A percentile compares a stretch with the other conserved stretches of the same genome.
These are phyloP conservation scores for Aeoliscus strigatus DNA, from an alignment of 2,797 vertebrate genomes.

Conservation along the genomic window DNA sequence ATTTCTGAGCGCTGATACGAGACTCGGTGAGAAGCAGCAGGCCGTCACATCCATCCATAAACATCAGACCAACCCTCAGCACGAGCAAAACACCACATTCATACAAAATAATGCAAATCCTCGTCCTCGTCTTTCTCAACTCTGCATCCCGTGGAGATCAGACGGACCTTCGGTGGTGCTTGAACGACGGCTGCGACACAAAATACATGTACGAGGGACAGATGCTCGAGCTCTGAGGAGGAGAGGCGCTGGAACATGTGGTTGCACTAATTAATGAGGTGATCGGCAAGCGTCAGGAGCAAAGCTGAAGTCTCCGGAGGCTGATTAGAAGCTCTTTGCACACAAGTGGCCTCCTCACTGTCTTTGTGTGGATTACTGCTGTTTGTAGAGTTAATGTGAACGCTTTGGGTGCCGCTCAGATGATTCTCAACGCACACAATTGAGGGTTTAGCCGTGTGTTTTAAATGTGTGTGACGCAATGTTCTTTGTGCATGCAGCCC, in stretches of 20 bases:
- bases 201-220: too few species aligned
- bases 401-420: too few species aligned
- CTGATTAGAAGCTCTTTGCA: slow-evolving; percentile 42
- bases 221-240: too few species aligned
- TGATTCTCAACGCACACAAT: too few species aligned
- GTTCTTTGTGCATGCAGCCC: slow-evolving; percentile 3
- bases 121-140: slow-evolving; percentile 30
- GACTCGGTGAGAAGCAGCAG: too few species aligned
- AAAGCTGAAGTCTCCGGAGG: slow-evolving; percentile 43
- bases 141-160: slow-evolving; percentile 14
- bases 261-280: slow-evolving; percentile 46
- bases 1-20: too few species aligned
- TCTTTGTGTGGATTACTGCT: slow-evolving; percentile 11
- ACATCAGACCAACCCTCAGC: too few species aligned
- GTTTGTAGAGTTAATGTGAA: background rate
- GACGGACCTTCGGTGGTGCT: slow-evolving; percentile 7
- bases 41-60: too few species aligned
- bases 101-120: slow-evolving; percentile 42
- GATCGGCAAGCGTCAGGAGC: slow-evolving; percentile 44
- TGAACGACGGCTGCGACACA: slow-evolving; percentile 9
- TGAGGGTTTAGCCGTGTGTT: too few species aligned
- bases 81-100: slow-evolving; percentile 4
- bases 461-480: slow-evolving; percentile 3
- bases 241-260: slow-evolving; percentile 32
- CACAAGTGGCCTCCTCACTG: slow-evolving; percentile 12